These are phyloP conservation scores for Neostethus bicornis DNA, from an alignment of 2,797 vertebrate species.

Conservation along the genomic window DNA sequence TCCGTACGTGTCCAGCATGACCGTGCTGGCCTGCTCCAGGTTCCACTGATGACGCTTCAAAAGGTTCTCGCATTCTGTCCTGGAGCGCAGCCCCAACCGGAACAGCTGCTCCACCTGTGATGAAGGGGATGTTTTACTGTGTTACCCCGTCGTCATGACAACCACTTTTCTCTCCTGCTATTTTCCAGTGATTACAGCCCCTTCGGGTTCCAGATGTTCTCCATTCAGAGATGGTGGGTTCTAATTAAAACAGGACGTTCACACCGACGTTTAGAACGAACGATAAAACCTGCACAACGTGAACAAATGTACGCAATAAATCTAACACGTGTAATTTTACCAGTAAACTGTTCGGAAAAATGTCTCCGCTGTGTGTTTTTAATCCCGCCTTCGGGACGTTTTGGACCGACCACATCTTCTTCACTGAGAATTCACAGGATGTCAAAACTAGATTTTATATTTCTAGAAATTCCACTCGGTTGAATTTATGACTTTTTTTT, in stretches of 20 bases:
- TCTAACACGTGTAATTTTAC: too few species aligned
- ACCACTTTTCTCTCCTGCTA: background rate
- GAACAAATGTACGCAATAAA: background rate
- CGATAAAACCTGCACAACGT: background rate
- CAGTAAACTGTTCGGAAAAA: too few species aligned
- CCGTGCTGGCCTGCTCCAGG: constrained; percentile 89
- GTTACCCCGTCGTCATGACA: background rate
- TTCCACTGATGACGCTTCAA: constrained; percentile 92
- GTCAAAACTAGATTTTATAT: too few species aligned
- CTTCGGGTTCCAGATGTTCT: too few species aligned
- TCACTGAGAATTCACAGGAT: too few species aligned
- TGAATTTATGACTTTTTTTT: background rate
- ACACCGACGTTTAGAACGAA: background rate
- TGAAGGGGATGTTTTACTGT: background rate
- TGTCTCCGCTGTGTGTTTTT: too few species aligned
- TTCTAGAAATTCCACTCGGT: background rate
- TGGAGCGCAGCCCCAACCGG: constrained; percentile 88
- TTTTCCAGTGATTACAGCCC: too few species aligned
- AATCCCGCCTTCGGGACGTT: background rate
- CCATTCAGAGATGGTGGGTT: background rate
- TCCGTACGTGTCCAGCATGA: constrained; percentile 87
- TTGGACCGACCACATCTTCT: background rate
- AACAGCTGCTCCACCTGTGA: constrained; percentile 95
- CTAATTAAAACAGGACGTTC: background rate
- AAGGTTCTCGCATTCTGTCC: constrained; percentile 88